Conservation (phyloP, 2,113 vertebrate genomes). For the Hylia prasina region DNA sequence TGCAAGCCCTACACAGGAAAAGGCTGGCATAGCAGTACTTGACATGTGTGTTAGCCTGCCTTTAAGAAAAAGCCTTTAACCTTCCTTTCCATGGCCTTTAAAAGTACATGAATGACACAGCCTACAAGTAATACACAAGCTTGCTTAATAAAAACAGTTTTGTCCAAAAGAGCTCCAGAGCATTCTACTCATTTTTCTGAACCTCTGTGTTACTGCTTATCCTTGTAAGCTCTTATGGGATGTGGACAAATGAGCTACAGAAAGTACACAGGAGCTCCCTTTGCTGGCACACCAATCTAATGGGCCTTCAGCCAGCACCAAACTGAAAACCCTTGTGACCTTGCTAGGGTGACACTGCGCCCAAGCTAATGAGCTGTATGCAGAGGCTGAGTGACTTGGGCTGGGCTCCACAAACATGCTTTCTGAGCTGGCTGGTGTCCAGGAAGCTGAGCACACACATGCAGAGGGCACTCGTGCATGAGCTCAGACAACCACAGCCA, state of each 20-base stretch:
- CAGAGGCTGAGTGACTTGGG: background rate
- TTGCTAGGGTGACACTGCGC: conserved; percentile 11
- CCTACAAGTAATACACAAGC: background rate
- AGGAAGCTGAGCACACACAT: background rate
- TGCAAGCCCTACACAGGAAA: background rate
- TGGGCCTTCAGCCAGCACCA: background rate
- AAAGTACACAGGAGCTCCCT: background rate
- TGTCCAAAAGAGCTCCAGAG: background rate
- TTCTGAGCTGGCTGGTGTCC: background rate
- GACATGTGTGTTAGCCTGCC: background rate
- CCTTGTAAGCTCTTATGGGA: background rate
- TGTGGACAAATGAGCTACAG: fast-evolving
- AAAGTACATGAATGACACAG: background rate
- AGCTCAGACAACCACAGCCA: background rate
- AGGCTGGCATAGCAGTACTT: background rate
- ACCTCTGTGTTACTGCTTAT: background rate
- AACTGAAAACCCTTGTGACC: conserved; percentile 3
- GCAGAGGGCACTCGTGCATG: background rate
- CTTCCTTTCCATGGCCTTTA: background rate
- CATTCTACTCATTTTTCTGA: background rate
- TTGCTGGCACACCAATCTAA: background rate
- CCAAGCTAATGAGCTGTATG: background rate
- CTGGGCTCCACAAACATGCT: conserved; percentile 15
- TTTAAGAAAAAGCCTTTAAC: background rate
- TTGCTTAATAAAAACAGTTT: background rate